Percentiles rank a stretch among this genome's conserved stretches.
Evolutionary conservation across 2,797 vertebrate species (phyloP).

Genomic region (Oryzias sinensis): DNA sequence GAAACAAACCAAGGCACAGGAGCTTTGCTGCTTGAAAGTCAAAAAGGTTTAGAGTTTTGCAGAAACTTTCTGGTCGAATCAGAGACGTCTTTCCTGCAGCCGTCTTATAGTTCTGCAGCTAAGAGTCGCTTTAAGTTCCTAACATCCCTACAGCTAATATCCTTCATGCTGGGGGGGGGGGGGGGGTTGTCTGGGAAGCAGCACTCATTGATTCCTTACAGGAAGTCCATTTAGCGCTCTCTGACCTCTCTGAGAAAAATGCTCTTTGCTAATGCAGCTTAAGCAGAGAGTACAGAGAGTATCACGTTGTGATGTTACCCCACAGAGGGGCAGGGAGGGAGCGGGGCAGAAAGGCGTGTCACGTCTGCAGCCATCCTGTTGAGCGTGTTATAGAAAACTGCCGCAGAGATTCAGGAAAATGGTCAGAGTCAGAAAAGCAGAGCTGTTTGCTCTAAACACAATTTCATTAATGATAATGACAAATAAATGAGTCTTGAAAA

Average conservation of each 20-base stretch:
- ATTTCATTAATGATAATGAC: too few relatives aligned
- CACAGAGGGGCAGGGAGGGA: not conserved
- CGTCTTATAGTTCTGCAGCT: not conserved
- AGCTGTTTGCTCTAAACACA: too few relatives aligned
- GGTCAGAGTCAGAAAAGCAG: too few relatives aligned
- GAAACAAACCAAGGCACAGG: too few relatives aligned
- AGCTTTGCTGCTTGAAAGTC: not conserved
- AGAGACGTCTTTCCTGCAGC: constrained; percentile 9
- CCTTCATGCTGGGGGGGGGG: not conserved
- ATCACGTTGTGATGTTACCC: not conserved
- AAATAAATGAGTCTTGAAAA: not conserved
- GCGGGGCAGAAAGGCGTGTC: not conserved
- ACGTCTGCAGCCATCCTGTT: constrained; percentile 39
- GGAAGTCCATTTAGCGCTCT: constrained; percentile 22
- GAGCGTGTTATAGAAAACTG: constrained; percentile 41
- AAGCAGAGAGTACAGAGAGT: constrained; percentile 1
- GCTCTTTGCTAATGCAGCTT: not conserved
- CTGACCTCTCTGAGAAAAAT: constrained; percentile 27
- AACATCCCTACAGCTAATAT: not conserved
- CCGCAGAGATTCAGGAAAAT: too few relatives aligned
- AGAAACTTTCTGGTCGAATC: not conserved
- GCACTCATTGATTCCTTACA: constrained; percentile 44
- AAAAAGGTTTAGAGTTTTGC: too few relatives aligned
- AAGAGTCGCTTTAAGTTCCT: constrained; percentile 10
- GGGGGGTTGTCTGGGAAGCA: constrained; percentile 10